These are phyloP conservation scores for Zophobas morio DNA, from an alignment of 1,140 invertebrate genomes.

Conservation along the genomic window DNA sequence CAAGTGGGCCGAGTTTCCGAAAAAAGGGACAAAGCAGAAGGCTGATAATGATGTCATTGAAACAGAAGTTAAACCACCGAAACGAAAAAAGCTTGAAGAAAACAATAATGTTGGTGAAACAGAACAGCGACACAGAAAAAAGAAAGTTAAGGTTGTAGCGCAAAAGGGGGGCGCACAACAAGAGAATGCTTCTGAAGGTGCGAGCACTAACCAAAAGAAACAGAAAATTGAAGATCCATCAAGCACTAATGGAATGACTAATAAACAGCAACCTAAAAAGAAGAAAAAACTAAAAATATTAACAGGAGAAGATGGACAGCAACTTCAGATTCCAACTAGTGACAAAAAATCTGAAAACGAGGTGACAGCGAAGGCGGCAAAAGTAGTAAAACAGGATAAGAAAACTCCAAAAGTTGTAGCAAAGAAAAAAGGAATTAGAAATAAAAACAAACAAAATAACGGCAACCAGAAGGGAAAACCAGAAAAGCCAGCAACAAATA, in stretches of 20 bases:
- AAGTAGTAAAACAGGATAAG: slow-evolving; percentile 11
- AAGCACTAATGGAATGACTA: too few relatives aligned
- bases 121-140: slow-evolving; percentile 51
- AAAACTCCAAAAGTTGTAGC: slow-evolving; percentile 28
- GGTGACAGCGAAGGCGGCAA: background rate
- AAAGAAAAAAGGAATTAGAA: background rate
- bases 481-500: slow-evolving; percentile 26
- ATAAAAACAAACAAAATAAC: background rate
- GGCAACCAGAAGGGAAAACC: slow-evolving; percentile 13
- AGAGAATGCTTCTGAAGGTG: too few relatives aligned
- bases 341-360: slow-evolving; percentile 48
- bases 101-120: slow-evolving; percentile 56
- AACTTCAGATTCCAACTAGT: background rate
- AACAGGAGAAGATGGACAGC: too few relatives aligned
- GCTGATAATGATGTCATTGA: background rate
- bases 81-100: slow-evolving; percentile 47
- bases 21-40: slow-evolving; percentile 52
- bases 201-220: too few relatives aligned
- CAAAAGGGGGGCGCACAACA: slow-evolving; percentile 45
- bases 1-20: slow-evolving; percentile 71
- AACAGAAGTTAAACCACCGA: background rate
- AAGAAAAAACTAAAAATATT: too few relatives aligned
- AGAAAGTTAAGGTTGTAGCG: slow-evolving; percentile 41
- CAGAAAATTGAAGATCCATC: too few relatives aligned
- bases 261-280: too few relatives aligned